Percentiles rank a stretch among this genome's conserved stretches.
Conservation (phyloP, 2,113 vertebrate species). For the Sprattus sprattus region DNA sequence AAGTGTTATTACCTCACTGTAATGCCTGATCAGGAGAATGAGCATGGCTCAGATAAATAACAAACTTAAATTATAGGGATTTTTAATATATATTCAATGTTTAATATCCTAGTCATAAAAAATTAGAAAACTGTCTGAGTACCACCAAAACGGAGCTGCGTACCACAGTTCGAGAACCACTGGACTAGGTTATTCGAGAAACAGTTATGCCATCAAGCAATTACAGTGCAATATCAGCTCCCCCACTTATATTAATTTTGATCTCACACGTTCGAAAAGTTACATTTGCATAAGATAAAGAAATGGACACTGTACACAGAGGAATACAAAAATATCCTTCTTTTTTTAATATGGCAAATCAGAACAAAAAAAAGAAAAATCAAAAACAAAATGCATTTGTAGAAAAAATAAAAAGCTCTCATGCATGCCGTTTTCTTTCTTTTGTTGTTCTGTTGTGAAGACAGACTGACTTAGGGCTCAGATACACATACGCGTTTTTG, state of each 20-base stretch:
- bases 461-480: slow-evolving; percentile 17
- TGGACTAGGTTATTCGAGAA: neutral
- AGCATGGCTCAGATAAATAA: too few species aligned
- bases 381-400: slow-evolving; percentile 86
- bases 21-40: too few species aligned
- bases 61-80: too few species aligned
- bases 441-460: slow-evolving; percentile 31
- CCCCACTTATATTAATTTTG: neutral
- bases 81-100: too few species aligned
- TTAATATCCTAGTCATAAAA: too few species aligned
- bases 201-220: neutral
- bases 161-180: too few species aligned
- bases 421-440: slow-evolving; percentile 61
- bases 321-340: slow-evolving; percentile 96
- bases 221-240: neutral
- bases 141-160: too few species aligned
- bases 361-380: slow-evolving; percentile 77
- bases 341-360: slow-evolving; percentile 85
- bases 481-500: too few species aligned
- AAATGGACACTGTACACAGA: slow-evolving; percentile 48
- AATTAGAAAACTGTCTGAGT: too few species aligned
- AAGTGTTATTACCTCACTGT: too few species aligned
- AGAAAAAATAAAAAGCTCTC: slow-evolving; percentile 97
- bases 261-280: neutral
- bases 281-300: slow-evolving; percentile 3